Conservation (phyloP, 2,888 invertebrate species). For the Fragum sueziense region DNA sequence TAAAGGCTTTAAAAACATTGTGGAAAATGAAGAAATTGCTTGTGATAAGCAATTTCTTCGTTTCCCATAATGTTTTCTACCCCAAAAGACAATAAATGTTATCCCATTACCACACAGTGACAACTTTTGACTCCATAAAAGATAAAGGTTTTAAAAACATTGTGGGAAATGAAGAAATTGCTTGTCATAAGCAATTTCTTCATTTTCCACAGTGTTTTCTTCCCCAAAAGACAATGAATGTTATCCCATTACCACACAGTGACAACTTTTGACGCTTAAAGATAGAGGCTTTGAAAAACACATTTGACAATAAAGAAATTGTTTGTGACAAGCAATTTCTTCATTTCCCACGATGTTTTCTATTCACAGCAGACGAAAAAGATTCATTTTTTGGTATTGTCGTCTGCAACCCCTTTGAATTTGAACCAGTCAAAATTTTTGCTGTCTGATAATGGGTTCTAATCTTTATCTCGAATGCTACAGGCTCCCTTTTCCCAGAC, state of each 20-base stretch:
- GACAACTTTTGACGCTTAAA: neutral
- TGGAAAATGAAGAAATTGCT: neutral
- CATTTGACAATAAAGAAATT: neutral
- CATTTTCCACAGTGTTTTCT: slow-evolving; percentile 8
- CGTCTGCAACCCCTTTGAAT: too few species aligned
- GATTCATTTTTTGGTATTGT: too few species aligned
- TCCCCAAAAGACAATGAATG: neutral
- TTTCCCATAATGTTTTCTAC: too few species aligned
- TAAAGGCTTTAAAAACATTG: neutral
- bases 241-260: neutral
- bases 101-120: neutral
- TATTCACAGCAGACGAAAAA: too few species aligned
- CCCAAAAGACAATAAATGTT: too few species aligned
- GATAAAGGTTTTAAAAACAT: neutral
- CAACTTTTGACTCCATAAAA: neutral
- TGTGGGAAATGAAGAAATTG: slow-evolving; percentile 5
- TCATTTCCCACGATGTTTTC: too few species aligned
- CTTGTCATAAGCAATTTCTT: neutral
- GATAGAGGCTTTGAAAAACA: neutral
- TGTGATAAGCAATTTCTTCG: too few species aligned
- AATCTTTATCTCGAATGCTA: too few species aligned
- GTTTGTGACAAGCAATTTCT: too few species aligned
- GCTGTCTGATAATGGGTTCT: too few species aligned
- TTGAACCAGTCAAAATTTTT: too few species aligned
- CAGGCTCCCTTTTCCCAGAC: too few species aligned